Percentiles rank a stretch among this genome's conserved stretches.
Conservation (phyloP, 2,113 vertebrate genomes). For the Ornithorhynchus anatinus region DNA sequence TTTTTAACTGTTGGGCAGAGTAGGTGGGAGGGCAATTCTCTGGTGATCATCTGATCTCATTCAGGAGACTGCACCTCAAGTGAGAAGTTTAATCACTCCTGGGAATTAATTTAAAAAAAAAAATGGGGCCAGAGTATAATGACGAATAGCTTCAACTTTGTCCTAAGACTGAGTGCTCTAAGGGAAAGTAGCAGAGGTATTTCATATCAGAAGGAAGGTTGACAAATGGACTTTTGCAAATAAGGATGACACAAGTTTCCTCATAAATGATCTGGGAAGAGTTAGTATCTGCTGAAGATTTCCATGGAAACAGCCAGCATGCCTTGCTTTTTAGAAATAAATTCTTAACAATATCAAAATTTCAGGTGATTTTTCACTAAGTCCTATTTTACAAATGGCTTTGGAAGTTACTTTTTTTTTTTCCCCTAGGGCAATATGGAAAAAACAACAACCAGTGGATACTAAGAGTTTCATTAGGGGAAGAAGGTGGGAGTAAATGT, state of each 20-base stretch:
- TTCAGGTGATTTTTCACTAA: background rate
- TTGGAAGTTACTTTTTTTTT: background rate
- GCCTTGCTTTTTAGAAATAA: conserved; percentile 53
- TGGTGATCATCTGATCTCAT: too few species aligned
- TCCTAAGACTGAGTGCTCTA: background rate
- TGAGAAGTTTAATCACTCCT: background rate
- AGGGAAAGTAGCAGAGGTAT: conserved; percentile 31
- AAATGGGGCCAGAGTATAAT: background rate
- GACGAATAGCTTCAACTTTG: background rate
- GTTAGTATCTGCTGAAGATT: conserved; percentile 53
- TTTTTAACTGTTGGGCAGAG: too few species aligned
- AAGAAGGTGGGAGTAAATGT: too few species aligned
- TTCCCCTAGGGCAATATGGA: background rate
- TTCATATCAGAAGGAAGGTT: conserved; percentile 41
- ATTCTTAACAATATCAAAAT: conserved; percentile 49
- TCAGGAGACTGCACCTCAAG: too few species aligned
- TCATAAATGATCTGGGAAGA: conserved; percentile 26
- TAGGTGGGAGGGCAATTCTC: too few species aligned
- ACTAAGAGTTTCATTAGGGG: too few species aligned
- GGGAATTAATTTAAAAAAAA: background rate
- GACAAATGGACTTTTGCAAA: background rate
- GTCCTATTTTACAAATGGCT: background rate
- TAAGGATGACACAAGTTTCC: conserved; percentile 47
- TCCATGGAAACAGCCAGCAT: conserved; percentile 66
- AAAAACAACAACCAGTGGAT: too few species aligned